phyloP scores from a whole-genome alignment of 2,888 invertebrate genomes.

The Eupithecia dodoneata region DNA sequence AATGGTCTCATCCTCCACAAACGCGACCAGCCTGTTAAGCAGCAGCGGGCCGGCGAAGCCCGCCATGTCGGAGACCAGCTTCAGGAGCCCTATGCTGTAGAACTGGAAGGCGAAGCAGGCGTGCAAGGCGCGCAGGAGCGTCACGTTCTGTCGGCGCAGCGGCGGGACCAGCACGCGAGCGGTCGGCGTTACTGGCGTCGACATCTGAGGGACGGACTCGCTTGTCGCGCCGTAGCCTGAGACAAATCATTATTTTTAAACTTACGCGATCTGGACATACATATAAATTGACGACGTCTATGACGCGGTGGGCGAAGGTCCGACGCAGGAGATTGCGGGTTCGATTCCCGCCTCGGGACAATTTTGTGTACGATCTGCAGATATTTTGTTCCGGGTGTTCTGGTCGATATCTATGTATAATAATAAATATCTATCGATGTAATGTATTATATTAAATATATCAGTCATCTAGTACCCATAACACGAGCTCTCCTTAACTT shows the following conservation, averaged over 20 bases:
- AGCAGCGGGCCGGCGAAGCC: conserved; percentile 96
- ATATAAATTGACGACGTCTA: too few species aligned
- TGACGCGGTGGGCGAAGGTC: too few species aligned
- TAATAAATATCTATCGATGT: too few species aligned
- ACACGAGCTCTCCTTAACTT: too few species aligned
- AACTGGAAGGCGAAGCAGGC: conserved; percentile 91
- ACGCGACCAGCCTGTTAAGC: conserved; percentile 91
- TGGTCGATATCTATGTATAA: too few species aligned
- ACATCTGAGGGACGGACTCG: conserved; percentile 62
- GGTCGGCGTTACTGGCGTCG: conserved; percentile 73
- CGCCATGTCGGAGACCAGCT: conserved; percentile 91
- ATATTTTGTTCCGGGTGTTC: too few species aligned
- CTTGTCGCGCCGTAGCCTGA: conserved; percentile 73
- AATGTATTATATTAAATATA: too few species aligned
- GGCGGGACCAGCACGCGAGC: conserved; percentile 67
- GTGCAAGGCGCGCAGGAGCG: conserved; percentile 88
- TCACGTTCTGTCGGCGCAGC: conserved; percentile 73
- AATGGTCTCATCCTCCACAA: conserved; percentile 89
- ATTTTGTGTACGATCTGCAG: too few species aligned
- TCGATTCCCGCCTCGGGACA: too few species aligned
- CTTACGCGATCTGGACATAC: too few species aligned
- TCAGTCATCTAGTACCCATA: too few species aligned
- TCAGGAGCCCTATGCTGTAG: conserved; percentile 92
- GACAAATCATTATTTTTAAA: not conserved
- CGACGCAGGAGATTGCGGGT: too few species aligned